Conservation (phyloP, 2,797 vertebrate genomes). For the Kryptopterus vitreolus region DNA sequence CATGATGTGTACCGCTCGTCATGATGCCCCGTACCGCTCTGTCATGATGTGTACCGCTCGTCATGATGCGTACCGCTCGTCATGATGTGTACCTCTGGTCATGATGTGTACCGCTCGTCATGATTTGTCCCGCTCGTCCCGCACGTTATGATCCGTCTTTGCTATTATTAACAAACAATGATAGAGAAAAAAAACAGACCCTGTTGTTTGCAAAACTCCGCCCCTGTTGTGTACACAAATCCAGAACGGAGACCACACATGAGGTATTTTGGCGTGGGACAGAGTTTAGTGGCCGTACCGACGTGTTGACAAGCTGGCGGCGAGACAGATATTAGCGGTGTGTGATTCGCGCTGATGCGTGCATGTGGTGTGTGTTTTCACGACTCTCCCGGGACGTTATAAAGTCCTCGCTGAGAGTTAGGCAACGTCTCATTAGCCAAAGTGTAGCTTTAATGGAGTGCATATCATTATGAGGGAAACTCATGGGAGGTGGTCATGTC, state of each 20-base stretch:
- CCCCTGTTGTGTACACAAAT: neutral
- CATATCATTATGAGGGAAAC: constrained; percentile 44
- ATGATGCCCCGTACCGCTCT: no score
- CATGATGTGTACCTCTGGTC: no score
- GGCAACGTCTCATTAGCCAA: constrained; percentile 43
- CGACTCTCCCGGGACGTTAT: constrained; percentile 17
- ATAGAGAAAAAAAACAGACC: neutral
- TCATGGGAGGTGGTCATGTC: constrained; percentile 18
- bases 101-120: no score
- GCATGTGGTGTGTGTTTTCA: constrained; percentile 16
- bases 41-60: no score
- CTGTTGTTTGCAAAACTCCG: neutral
- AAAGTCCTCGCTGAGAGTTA: constrained; percentile 26
- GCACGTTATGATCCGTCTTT: neutral
- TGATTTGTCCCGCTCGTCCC: no score
- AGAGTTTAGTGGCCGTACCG: neutral
- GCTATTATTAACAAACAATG: neutral
- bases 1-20: no score
- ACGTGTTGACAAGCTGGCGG: constrained; percentile 10
- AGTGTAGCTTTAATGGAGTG: constrained; percentile 40
- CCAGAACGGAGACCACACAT: neutral
- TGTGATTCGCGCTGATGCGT: neutral
- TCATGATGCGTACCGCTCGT: no score
- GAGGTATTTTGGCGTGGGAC: neutral
- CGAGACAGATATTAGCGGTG: neutral